phyloP scores from a whole-genome alignment of 2,113 vertebrate genomes.

The Psittacula cyanocephala region DNA sequence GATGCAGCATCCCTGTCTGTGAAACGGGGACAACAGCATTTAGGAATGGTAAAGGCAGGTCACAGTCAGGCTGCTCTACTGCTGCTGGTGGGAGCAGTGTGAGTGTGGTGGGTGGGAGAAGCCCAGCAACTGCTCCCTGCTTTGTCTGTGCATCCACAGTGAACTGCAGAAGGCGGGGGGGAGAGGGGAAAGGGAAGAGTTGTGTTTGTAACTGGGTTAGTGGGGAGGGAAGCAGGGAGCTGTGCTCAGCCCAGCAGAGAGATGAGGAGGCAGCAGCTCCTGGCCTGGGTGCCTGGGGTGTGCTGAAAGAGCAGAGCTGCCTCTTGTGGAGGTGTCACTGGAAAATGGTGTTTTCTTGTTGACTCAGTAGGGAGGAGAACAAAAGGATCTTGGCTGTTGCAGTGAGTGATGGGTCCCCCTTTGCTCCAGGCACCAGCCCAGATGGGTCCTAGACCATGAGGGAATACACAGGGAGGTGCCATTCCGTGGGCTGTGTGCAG shows the following conservation, averaged over 20 bases:
- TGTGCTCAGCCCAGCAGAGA: background rate
- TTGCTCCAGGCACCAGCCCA: background rate
- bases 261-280: background rate
- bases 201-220: background rate
- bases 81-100: background rate
- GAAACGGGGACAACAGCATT: fast-evolving
- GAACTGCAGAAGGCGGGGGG: fast-evolving
- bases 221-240: background rate
- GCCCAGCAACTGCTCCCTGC: background rate
- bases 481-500: background rate
- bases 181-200: background rate
- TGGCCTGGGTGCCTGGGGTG: background rate
- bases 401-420: background rate
- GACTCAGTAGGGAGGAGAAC: background rate
- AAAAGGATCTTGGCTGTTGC: background rate
- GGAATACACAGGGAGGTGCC: background rate
- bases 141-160: too few relatives aligned
- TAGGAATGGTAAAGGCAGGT: background rate
- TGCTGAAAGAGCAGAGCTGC: background rate
- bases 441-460: background rate
- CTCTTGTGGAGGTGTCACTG: background rate
- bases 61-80: background rate
- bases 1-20: fast-evolving
- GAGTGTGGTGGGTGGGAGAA: background rate
- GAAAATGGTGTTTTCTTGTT: background rate